Base-by-base conservation (phyloP, 2,113 vertebrate species). In the Apodemus speciosus region DNA sequence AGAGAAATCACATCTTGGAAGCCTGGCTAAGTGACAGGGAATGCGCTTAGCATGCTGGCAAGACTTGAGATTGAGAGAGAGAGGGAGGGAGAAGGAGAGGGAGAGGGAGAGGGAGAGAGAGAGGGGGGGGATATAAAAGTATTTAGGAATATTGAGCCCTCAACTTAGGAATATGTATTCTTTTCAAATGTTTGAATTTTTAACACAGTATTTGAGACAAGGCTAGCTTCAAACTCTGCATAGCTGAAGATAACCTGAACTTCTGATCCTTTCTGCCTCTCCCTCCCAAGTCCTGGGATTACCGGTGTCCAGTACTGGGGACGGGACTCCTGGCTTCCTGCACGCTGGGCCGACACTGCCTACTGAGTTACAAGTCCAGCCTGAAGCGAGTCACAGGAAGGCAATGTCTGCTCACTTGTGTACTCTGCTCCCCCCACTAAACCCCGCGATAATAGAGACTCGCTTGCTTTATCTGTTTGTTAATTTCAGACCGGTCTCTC, bases 341-440 rank as follows among this genome's bases (percentile, higher is more conserved):
- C 6, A 1, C 25, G 10, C 20, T 68, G 68, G 43, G 20, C 62
- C 35, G 51, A 51, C 30, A 51, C 62, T 51, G 40, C 18, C 83
- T n/a, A 68, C 43, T 14, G 32, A 68, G 83, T 49, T 85, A n/a
- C 32, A 85, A 20, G 1, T 43, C 40, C 62, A 85, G 32, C 43
- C 30, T 3, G 0, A 85, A 43, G 32, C 7, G 81, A 84, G 9
- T 46, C 27, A 32, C 51, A 32, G 43, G n/a, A 68, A 73, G 69
- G 25, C 76, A 62, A 89, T 76, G 60, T 72, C 53, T 91, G 69
- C 13, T 86, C 92, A 75, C 13, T 84, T 92, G 23, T 87, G 30
- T 84, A 86, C 86, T 79, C 80, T 75, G 1, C 64, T 53, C 92
- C 51, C 18, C 27, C 49, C 71, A 80, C 56, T 73, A 88, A 30